Conservation (phyloP, 2,113 vertebrate genomes). For the Macquaria australasica region DNA sequence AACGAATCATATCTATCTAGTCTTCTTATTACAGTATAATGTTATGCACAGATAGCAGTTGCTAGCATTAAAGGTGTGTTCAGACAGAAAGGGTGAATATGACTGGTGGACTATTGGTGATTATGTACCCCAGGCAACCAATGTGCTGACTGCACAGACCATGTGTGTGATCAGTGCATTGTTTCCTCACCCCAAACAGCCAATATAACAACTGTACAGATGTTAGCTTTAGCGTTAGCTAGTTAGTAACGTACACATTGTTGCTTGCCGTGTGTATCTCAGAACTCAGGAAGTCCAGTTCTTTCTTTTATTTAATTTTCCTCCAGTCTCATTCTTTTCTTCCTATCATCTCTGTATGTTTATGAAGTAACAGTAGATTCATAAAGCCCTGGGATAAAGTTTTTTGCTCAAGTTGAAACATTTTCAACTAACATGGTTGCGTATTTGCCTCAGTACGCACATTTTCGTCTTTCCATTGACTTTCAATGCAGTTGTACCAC, state of each 20-base stretch:
- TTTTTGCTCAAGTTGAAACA: neutral
- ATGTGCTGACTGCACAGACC: no score
- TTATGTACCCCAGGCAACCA: no score
- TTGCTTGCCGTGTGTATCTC: neutral
- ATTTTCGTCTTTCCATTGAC: neutral
- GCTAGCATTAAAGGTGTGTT: neutral
- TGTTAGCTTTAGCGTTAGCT: neutral
- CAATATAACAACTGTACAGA: neutral
- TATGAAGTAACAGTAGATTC: neutral
- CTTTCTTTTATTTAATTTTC: neutral
- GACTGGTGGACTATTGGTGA: no score
- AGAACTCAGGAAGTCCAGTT: neutral
- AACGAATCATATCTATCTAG: neutral
- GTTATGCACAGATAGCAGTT: neutral
- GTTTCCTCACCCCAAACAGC: no score
- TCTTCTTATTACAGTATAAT: neutral
- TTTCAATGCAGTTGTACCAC: neutral
- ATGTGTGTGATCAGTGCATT: no score
- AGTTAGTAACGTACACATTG: neutral
- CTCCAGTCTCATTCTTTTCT: neutral
- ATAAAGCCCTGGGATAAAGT: neutral
- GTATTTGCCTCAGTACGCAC: neutral
- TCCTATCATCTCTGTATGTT: neutral
- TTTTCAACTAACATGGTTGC: neutral
- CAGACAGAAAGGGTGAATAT: neutral